These are phyloP conservation scores for Delphinapterus leucas DNA, from an alignment of 2,113 vertebrate genomes.

Conservation along the genomic window DNA sequence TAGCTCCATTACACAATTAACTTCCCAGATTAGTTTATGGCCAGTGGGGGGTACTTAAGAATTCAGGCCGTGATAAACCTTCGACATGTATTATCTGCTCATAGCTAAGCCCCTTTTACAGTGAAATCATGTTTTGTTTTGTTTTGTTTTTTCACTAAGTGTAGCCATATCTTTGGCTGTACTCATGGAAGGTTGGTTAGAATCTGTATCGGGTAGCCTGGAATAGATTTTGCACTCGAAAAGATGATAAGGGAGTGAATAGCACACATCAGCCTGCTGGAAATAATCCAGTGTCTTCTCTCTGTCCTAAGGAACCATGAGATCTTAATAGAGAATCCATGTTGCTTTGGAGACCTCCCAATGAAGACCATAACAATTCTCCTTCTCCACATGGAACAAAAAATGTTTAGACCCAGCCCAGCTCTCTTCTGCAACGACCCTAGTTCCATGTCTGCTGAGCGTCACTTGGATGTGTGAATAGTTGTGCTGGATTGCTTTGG, in stretches of 20 bases:
- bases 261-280: neutral
- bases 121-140: neutral
- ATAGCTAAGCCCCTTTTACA: neutral
- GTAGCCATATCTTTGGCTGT: neutral
- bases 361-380: neutral
- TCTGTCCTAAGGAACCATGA: neutral
- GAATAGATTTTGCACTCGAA: slow-evolving; percentile 12
- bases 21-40: neutral
- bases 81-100: neutral
- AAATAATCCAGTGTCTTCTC: neutral
- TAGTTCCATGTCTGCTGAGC: neutral
- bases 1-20: neutral
- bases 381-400: neutral
- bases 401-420: neutral
- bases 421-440: neutral
- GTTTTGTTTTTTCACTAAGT: neutral
- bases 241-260: neutral
- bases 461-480: neutral
- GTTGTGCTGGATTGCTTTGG: neutral
- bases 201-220: neutral
- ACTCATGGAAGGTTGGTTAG: neutral
- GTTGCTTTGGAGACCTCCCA: neutral
- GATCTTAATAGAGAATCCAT: neutral
- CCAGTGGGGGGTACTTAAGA: neutral
- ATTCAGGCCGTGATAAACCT: neutral